Percentiles rank a stretch among this genome's conserved stretches.
Conservation (phyloP, 1,140 invertebrate species). For the Drosophila ogumai region DNA sequence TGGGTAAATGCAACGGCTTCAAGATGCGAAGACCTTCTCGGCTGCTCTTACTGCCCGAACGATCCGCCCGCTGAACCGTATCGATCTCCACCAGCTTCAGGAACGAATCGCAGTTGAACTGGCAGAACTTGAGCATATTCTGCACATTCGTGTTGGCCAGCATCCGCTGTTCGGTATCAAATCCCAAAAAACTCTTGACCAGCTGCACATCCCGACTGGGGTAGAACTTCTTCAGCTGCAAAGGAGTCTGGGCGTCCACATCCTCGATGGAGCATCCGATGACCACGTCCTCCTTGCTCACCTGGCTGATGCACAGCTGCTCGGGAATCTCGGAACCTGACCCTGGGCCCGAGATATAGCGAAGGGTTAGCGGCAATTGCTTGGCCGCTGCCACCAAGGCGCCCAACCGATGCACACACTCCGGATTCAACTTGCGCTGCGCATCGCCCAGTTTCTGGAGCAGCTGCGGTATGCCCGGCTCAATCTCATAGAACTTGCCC, state of each 20-base stretch:
- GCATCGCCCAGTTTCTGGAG: constrained; percentile 72
- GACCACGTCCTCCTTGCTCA: constrained; percentile 78
- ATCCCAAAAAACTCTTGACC: constrained; percentile 86
- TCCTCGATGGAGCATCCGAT: constrained; percentile 83
- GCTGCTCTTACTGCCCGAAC: constrained; percentile 85
- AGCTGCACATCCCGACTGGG: constrained; percentile 86
- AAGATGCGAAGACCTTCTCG: constrained; percentile 86
- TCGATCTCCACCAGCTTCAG: constrained; percentile 82
- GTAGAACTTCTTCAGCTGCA: constrained; percentile 84
- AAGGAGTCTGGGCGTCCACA: constrained; percentile 58
- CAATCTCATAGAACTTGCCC: constrained; percentile 84
- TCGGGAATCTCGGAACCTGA: constrained; percentile 70
- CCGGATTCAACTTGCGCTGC: constrained; percentile 80
- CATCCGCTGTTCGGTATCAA: constrained; percentile 87
- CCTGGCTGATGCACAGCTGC: constrained; percentile 71
- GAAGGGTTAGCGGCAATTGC: constrained; percentile 72
- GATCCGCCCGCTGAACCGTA: constrained; percentile 84
- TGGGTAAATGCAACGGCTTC: constrained; percentile 86
- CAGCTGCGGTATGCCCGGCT: constrained; percentile 78
- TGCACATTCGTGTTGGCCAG: constrained; percentile 87
- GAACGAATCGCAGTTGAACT: constrained; percentile 86
- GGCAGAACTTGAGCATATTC: constrained; percentile 88
- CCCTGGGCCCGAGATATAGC: constrained; percentile 74
- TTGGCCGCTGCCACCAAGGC: constrained; percentile 66
- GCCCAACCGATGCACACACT: constrained; percentile 82